Evolutionary conservation across 2,113 vertebrate species (phyloP), one percentile per base, ranked within the genome.

Genomic region (Enhydra lutris): DNA sequence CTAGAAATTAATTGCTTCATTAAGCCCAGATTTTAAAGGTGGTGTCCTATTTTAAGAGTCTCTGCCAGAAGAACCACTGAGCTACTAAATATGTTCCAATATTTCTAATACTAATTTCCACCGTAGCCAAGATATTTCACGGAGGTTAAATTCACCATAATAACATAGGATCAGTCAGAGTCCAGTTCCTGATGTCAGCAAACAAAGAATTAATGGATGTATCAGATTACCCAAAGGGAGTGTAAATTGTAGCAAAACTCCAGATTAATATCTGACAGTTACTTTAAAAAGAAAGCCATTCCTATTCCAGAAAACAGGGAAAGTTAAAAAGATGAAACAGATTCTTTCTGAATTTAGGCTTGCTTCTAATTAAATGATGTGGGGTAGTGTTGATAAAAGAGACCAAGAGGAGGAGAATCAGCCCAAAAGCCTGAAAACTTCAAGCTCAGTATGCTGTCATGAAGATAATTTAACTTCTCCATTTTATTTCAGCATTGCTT

Each of bases 221-320:
- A 47, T 95, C 86, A 87, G 15, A 83, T 85, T 73, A 73, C 34
- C 24, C 79, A 89, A 79, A 86, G 79, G 74, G 24, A 93, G 15
- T 69, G 42, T 89, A 83, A 80, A 79, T 57, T 31, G 55, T 47
- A 89, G 39, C n/a, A 81, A 63, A 95, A 39, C 39, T 90, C 55
- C 83, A 85, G 90, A 73, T 94, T 90, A 74, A 71, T 94, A 91
- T 55, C 59, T 96, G 93, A 79, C 79, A 96, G 78, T 91, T 84
- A 59, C 6, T 59, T 92, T 93, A 34, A 96, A 82, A 82, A 69
- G 59, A 78, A 91, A 87, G 59, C 55, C 36, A 29, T 63, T 95
- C 15, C 67, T 83, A 69, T 83, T 80, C 36, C 69, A 47, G 83
- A 94, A 97, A 84, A 86, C 45, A 94, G 14, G 47, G 45, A 80